Percentiles rank a stretch among this genome's conserved stretches.
Evolutionary conservation across 2,888 invertebrate genomes (phyloP).

Genomic region (Hoplodrina ambigua): DNA sequence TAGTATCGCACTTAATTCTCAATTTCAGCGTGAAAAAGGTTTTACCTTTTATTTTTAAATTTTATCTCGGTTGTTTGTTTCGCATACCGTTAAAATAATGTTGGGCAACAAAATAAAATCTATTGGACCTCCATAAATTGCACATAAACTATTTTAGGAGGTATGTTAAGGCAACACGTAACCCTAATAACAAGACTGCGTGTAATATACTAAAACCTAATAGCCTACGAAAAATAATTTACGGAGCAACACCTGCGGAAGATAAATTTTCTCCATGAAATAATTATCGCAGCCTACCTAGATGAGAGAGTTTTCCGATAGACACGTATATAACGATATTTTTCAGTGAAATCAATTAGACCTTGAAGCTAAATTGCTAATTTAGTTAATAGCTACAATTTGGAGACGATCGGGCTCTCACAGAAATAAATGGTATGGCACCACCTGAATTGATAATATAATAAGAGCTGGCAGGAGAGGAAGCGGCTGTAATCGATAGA

Average conservation of each 20-base stretch:
- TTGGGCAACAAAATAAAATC: slow-evolving; percentile 35
- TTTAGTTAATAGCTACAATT: slow-evolving; percentile 69
- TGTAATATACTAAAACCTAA: slow-evolving; percentile 45
- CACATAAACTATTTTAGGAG: slow-evolving; percentile 34
- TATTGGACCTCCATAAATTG: slow-evolving; percentile 30
- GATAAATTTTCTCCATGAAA: slow-evolving; percentile 52
- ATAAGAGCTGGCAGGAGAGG: slow-evolving; percentile 30
- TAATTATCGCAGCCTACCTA: slow-evolving; percentile 37
- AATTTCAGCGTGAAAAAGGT: slow-evolving; percentile 40
- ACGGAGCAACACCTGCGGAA: slow-evolving; percentile 42
- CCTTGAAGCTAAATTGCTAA: slow-evolving; percentile 66
- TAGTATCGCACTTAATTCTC: slow-evolving; percentile 46
- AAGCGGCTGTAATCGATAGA: slow-evolving; percentile 40
- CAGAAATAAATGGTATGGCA: slow-evolving; percentile 57
- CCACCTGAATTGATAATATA: slow-evolving; percentile 62
- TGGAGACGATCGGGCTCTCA: slow-evolving; percentile 57
- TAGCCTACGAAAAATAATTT: slow-evolving; percentile 52
- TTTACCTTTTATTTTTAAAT: slow-evolving; percentile 43
- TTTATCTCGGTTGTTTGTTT: slow-evolving; percentile 35
- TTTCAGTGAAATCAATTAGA: slow-evolving; percentile 54
- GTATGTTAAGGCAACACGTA: slow-evolving; percentile 28
- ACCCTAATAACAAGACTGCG: slow-evolving; percentile 25
- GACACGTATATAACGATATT: slow-evolving; percentile 42
- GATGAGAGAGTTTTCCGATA: slow-evolving; percentile 40
- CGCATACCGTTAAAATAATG: slow-evolving; percentile 21